A percentile compares a stretch with the other conserved stretches of the same genome.
phyloP scores from a whole-genome alignment of 2,888 invertebrate species.

The Entomobrya multifasciata region DNA sequence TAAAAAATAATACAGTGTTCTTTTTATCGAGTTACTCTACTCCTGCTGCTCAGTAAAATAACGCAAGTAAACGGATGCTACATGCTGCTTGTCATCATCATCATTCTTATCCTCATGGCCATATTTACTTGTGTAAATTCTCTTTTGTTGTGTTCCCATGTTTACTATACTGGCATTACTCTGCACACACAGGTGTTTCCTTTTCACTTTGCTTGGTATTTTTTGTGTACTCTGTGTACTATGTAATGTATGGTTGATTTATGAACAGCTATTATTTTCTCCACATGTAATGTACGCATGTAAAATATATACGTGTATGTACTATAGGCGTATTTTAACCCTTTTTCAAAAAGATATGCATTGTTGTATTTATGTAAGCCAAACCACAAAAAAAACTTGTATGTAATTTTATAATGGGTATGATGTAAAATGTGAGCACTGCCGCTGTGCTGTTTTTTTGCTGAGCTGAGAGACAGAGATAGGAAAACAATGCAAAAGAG shows the following conservation, averaged over 20 bases:
- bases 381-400: too few relatives aligned
- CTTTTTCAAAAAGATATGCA: too few relatives aligned
- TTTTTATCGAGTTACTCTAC: not conserved
- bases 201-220: constrained; percentile 27
- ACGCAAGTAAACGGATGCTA: constrained; percentile 23
- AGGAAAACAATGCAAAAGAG: too few relatives aligned
- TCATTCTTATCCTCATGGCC: not conserved
- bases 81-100: constrained; percentile 11
- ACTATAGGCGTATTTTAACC: too few relatives aligned
- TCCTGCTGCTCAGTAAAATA: constrained; percentile 2
- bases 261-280: constrained; percentile 23
- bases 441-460: too few relatives aligned
- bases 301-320: not conserved
- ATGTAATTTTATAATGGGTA: too few relatives aligned
- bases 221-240: not conserved
- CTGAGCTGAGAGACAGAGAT: too few relatives aligned
- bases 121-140: not conserved
- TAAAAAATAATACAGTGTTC: constrained; percentile 21
- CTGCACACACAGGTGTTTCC: constrained; percentile 49
- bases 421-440: too few relatives aligned
- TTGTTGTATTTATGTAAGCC: too few relatives aligned
- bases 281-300: not conserved
- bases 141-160: not conserved
- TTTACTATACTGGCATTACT: not conserved
- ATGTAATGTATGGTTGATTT: constrained; percentile 12